Percentiles rank a stretch among this genome's conserved stretches.
Conservation (phyloP, 2,797 vertebrate species). For the Sebastes matsubarae region DNA sequence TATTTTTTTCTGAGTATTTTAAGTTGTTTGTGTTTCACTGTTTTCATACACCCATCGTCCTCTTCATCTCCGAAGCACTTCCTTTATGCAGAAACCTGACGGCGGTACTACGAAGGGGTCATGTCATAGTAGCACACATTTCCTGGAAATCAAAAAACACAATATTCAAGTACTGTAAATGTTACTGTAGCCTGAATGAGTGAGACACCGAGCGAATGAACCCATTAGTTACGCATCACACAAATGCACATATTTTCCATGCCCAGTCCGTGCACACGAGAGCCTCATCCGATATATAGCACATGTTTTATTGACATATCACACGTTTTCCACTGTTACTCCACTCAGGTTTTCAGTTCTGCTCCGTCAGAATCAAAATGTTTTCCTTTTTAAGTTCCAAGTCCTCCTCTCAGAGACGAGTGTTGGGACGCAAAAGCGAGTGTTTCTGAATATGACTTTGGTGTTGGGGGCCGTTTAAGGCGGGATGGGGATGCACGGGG, state of each 20-base stretch:
- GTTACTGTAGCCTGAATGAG: constrained; percentile 71
- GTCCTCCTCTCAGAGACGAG: constrained; percentile 48
- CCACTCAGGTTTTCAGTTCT: constrained; percentile 84
- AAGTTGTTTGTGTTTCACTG: constrained; percentile 31
- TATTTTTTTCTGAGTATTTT: constrained; percentile 11
- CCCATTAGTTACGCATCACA: constrained; percentile 35
- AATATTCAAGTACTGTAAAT: constrained; percentile 75
- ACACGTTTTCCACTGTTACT: constrained; percentile 71
- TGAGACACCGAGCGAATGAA: constrained; percentile 53
- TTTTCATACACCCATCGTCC: background rate
- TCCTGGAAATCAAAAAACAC: constrained; percentile 47
- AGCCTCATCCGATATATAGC: constrained; percentile 58
- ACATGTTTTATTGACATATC: constrained; percentile 67
- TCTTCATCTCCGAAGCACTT: constrained; percentile 27
- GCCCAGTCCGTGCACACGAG: constrained; percentile 48
- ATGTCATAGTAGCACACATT: constrained; percentile 70
- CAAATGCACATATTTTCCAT: constrained; percentile 50
- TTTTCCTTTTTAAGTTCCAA: constrained; percentile 28
- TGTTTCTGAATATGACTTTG: constrained; percentile 14
- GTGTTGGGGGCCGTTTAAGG: constrained; percentile 8
- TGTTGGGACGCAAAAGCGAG: constrained; percentile 5
- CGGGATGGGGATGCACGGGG: background rate
- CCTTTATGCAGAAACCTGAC: constrained; percentile 63
- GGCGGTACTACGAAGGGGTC: constrained; percentile 57
- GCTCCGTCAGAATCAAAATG: constrained; percentile 64